Base-by-base conservation (phyloP, 2,888 invertebrate genomes). In the Stenurella melanura region DNA sequence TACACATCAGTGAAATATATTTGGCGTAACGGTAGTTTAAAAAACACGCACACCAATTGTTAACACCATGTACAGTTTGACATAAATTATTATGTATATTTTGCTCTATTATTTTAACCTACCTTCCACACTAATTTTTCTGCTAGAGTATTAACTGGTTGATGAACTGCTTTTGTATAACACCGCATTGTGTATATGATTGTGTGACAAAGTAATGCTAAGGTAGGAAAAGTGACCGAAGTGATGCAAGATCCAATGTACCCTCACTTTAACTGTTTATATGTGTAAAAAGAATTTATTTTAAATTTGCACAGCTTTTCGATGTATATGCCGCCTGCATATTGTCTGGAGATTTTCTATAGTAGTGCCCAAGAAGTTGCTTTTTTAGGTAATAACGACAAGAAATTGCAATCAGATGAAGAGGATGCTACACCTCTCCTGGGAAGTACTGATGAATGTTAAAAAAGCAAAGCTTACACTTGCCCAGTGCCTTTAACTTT, bases 331-430 rank as follows among this genome's bases (percentile, higher is more conserved):
- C 30, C 30, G 9, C 15, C 42, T 42, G 15, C 15, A 42, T 42
- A 42, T 42, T 34, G 30, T 34, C 58, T 57, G 21, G 58, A n/a
- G 26, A 75, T 66, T 66, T 18, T 42, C 38, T 21, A 19, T 66
- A 30, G 61, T 75, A 42, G 61, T 57, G 56, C 70, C 18, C 54
- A 70, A 34, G 63, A 34, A 54, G 30, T n/a, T 57, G 7, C 42
- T 78, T 82, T 83, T 83, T 78, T 79, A 83, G 83, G 82, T 77
- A 79, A 74, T 42, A 19, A 56, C 64, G 80, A 81, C 74, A 83
- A 82, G 80, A 80, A 80, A 80, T 74, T 71, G 60, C 61, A 64
- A 71, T 82, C 81, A 38, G 82, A 83, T 60, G 83, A 82, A 75
- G 83, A 83, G 73, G 83, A 82, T 71, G 66, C 67, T 26, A 70